phyloP scores from a whole-genome alignment of 2,888 invertebrate species.

The Tribolium freemani region DNA sequence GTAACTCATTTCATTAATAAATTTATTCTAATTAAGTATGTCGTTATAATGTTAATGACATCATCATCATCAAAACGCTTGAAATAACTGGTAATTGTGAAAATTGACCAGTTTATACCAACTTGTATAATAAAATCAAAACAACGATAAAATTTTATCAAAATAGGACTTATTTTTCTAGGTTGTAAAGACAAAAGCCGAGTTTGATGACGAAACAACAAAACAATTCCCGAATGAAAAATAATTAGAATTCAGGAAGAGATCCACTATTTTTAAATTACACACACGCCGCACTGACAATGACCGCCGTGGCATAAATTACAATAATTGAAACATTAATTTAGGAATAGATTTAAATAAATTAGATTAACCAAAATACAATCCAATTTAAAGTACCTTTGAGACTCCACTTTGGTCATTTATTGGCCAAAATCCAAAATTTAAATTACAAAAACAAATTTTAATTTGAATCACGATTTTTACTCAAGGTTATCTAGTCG shows the following conservation, averaged over 20 bases:
- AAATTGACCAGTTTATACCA: not conserved
- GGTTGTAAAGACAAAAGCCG: not conserved
- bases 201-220: too few species aligned
- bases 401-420: not conserved
- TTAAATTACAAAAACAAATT: too few species aligned
- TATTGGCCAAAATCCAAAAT: too few species aligned
- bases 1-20: not conserved
- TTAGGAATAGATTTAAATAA: not conserved
- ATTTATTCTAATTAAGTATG: slow-evolving; percentile 1
- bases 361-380: not conserved
- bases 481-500: not conserved
- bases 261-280: not conserved
- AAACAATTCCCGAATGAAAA: not conserved
- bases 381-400: not conserved
- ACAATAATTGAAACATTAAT: not conserved
- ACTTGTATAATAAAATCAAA: not conserved
- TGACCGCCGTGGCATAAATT: not conserved
- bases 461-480: not conserved
- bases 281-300: not conserved
- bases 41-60: not conserved
- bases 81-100: not conserved
- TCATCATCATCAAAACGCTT: not conserved
- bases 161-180: not conserved
- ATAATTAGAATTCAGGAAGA: not conserved
- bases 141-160: not conserved